Conservation (phyloP, 2,113 vertebrate genomes). For the Jaculus jaculus region DNA sequence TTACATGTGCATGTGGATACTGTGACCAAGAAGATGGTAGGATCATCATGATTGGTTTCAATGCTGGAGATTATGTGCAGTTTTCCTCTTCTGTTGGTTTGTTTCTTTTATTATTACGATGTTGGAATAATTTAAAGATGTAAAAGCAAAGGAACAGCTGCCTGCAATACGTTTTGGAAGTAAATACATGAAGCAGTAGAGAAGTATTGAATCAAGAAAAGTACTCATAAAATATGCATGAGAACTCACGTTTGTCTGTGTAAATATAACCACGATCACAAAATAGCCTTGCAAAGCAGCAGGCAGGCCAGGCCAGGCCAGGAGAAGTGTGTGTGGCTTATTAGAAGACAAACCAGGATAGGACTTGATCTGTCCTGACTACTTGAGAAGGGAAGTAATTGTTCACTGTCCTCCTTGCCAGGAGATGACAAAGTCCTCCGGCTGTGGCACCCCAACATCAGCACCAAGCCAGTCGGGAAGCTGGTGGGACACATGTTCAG, state of each 20-base stretch:
- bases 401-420: slow-evolving; percentile 41
- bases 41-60: slow-evolving; percentile 4
- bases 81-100: slow-evolving; percentile 30
- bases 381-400: not conserved
- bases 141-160: slow-evolving; percentile 58
- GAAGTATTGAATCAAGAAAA: slow-evolving; percentile 50
- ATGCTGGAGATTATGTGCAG: not conserved
- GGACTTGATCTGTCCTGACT: not conserved
- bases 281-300: not conserved
- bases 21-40: not conserved
- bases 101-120: slow-evolving; percentile 48
- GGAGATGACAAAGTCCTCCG: slow-evolving; percentile 84
- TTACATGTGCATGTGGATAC: not conserved
- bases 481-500: slow-evolving; percentile 82
- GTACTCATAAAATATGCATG: slow-evolving; percentile 45
- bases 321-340: not conserved
- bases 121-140: slow-evolving; percentile 49
- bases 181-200: slow-evolving; percentile 44
- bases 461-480: slow-evolving; percentile 83
- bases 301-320: not conserved
- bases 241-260: slow-evolving; percentile 38
- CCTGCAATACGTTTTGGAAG: slow-evolving; percentile 40
- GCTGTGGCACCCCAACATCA: slow-evolving; percentile 85
- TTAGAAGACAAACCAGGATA: not conserved
- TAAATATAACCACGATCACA: slow-evolving; percentile 35